A percentile compares a stretch with the other conserved stretches of the same genome.
phyloP scores from a whole-genome alignment of 2,113 vertebrate genomes.

The Paracyprichromis sp. region DNA sequence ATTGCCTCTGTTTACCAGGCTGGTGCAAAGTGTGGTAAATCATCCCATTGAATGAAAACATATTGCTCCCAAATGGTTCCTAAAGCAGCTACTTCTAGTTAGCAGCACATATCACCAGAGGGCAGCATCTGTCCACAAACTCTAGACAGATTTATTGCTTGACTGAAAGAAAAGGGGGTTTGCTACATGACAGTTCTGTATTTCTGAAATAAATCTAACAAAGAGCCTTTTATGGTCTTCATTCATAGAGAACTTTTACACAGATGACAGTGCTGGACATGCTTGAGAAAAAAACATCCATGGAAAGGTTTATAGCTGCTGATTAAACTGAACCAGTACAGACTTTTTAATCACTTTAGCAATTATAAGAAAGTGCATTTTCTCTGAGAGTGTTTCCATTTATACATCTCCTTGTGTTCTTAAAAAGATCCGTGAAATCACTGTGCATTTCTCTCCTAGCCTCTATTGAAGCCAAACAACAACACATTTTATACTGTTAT shows the following conservation, averaged over 20 bases:
- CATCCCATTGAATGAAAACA: background rate
- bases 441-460: background rate
- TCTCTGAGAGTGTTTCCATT: background rate
- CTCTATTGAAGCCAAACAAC: background rate
- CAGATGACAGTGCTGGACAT: background rate
- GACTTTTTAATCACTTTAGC: background rate
- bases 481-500: background rate
- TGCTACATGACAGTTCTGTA: background rate
- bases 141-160: background rate
- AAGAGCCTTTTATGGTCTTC: background rate
- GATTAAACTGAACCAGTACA: background rate
- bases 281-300: background rate
- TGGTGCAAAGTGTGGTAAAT: background rate
- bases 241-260: background rate
- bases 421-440: background rate
- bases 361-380: background rate
- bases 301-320: background rate
- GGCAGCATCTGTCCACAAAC: conserved; percentile 21
- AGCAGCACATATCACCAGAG: conserved; percentile 13
- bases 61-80: background rate
- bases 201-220: background rate
- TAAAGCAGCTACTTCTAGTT: background rate
- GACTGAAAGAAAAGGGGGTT: background rate
- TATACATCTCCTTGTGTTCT: background rate
- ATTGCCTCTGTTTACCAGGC: background rate